Percentiles rank a stretch among this genome's conserved stretches.
phyloP scores from a whole-genome alignment of 2,888 invertebrate species.

The Drosophila mercatorum region DNA sequence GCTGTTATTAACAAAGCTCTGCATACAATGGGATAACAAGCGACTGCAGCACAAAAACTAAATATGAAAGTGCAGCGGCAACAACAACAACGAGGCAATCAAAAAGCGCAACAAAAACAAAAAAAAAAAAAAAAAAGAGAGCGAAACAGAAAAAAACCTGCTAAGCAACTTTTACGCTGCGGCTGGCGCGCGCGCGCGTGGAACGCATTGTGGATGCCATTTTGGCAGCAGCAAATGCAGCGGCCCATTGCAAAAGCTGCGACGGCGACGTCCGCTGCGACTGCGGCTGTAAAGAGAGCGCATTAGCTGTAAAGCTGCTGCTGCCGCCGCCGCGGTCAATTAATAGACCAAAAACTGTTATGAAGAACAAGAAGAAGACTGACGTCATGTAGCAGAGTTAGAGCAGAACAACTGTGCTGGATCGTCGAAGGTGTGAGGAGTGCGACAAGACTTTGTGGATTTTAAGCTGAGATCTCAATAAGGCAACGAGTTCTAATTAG shows the following conservation, averaged over 20 bases:
- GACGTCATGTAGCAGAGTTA: constrained; percentile 42
- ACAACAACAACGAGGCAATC: constrained; percentile 12
- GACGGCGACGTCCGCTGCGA: constrained; percentile 14
- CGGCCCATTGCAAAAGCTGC: constrained; percentile 43
- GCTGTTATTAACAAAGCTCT: constrained; percentile 18
- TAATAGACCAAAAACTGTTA: constrained; percentile 43
- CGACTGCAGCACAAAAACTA: constrained; percentile 40
- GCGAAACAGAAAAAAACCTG: constrained; percentile 50
- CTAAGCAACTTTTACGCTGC: constrained; percentile 70
- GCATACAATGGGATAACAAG: constrained; percentile 42
- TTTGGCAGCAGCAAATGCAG: constrained; percentile 41
- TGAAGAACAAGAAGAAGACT: constrained; percentile 6
- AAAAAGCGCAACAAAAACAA: constrained; percentile 36
- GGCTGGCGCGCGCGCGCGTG: constrained; percentile 16
- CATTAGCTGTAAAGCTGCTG: constrained; percentile 11
- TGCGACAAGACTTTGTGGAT: constrained; percentile 17
- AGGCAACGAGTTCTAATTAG: constrained; percentile 49
- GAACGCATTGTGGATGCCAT: constrained; percentile 72
- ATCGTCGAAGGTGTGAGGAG: too few relatives aligned
- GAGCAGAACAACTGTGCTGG: constrained; percentile 3
- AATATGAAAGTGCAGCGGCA: constrained; percentile 73
- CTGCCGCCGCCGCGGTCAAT: constrained; percentile 31
- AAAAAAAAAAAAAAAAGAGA: constrained; percentile 3
- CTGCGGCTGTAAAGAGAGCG: constrained; percentile 29
- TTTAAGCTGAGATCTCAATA: constrained; percentile 43